Evolutionary conservation across 2,113 vertebrate species (phyloP).

Genomic region (human (Homo sapiens)): DNA sequence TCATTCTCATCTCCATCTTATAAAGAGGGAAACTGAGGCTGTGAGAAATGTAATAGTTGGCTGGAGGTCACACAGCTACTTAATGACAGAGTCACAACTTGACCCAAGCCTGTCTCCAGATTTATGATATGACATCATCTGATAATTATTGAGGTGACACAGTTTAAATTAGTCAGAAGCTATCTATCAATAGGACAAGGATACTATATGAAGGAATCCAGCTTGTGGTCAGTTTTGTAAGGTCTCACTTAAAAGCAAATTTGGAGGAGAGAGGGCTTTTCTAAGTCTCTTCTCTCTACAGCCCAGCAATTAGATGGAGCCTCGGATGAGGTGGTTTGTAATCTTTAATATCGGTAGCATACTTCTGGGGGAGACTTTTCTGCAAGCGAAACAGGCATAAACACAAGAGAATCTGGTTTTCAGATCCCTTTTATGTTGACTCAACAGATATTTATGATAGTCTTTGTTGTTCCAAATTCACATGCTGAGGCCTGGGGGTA

Average conservation of each 20-base stretch:
- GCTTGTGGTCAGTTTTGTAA: not conserved
- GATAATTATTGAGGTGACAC: constrained; percentile 25
- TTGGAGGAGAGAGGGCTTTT: not conserved
- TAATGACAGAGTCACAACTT: constrained; percentile 36
- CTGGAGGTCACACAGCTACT: not conserved
- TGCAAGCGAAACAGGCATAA: not conserved
- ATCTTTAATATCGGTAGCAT: not conserved
- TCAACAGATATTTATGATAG: not conserved
- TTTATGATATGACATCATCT: constrained; percentile 43
- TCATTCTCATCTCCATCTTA: not conserved
- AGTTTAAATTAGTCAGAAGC: constrained; percentile 13
- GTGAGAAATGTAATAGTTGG: not conserved
- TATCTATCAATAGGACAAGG: not conserved
- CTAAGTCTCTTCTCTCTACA: not conserved
- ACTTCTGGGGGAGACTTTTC: too few relatives aligned
- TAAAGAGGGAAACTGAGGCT: not conserved
- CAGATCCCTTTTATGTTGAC: not conserved
- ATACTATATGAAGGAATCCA: not conserved
- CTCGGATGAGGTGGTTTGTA: not conserved
- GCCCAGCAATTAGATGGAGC: not conserved
- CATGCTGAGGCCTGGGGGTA: too few relatives aligned
- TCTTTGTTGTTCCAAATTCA: not conserved
- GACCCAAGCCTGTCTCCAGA: constrained; percentile 7
- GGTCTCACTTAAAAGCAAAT: constrained; percentile 28
- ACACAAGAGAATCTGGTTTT: not conserved